These are phyloP conservation scores for Caradrina kadenii DNA, from an alignment of 2,888 invertebrate species.

Conservation along the genomic window DNA sequence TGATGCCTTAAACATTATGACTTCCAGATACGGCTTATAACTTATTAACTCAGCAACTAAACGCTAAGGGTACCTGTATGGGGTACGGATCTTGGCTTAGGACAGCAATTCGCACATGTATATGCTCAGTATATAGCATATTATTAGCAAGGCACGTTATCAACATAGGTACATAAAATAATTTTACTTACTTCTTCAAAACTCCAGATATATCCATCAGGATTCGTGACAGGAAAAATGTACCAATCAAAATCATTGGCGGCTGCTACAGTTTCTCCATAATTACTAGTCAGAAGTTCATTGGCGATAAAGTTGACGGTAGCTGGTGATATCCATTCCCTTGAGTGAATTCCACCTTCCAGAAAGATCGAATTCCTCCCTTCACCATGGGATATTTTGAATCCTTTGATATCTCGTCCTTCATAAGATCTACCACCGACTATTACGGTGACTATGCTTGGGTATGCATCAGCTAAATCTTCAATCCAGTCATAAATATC, in stretches of 20 bases:
- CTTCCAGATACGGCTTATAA: no score
- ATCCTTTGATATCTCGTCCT: conserved; percentile 82
- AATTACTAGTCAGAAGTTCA: conserved; percentile 91
- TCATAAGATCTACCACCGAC: conserved; percentile 83
- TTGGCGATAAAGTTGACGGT: conserved; percentile 92
- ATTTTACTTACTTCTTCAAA: conserved; percentile 89
- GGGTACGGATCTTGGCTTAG: no score
- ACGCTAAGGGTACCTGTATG: no score
- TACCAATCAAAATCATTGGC: conserved; percentile 94
- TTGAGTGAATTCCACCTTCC: conserved; percentile 92
- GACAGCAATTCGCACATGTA: no score
- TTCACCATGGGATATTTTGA: conserved; percentile 80
- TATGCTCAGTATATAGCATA: no score
- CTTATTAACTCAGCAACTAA: no score
- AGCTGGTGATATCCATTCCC: conserved; percentile 94
- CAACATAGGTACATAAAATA: no score
- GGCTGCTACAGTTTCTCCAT: conserved; percentile 87
- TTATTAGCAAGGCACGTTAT: no score
- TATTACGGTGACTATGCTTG: conserved; percentile 83
- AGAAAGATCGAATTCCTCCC: conserved; percentile 76
- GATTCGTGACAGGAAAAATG: conserved; percentile 93
- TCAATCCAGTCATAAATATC: conserved; percentile 91
- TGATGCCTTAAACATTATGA: no score
- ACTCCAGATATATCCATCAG: conserved; percentile 93
- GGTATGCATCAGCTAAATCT: conserved; percentile 82